Percentiles rank a stretch among this genome's conserved stretches.
Evolutionary conservation across 2,888 invertebrate genomes (phyloP).

Genomic region (Esperia sulphurella): DNA sequence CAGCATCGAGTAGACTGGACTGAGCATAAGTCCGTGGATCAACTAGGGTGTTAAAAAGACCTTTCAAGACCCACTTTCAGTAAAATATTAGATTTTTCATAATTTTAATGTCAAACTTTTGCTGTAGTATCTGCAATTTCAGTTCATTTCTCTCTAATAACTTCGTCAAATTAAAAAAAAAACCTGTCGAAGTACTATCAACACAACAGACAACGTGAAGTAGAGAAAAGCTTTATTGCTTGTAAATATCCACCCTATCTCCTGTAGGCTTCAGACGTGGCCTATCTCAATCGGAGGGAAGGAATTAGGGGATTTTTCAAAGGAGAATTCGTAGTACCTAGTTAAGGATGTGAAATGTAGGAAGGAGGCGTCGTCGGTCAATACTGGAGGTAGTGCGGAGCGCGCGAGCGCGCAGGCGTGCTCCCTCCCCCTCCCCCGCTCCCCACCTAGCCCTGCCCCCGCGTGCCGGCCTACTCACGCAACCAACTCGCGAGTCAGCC

Average conservation of each 20-base stretch:
- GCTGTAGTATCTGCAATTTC: no score
- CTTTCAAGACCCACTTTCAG: no score
- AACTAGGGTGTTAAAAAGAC: no score
- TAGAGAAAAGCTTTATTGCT: slow-evolving; percentile 18
- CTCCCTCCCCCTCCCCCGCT: slow-evolving; percentile 19
- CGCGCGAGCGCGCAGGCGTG: slow-evolving; percentile 59
- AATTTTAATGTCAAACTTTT: no score
- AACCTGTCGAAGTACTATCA: not conserved
- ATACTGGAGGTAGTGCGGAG: slow-evolving; percentile 75
- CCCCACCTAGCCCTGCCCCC: slow-evolving; percentile 33
- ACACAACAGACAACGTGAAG: not conserved
- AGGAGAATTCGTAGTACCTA: slow-evolving; percentile 71
- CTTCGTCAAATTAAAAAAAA: no score
- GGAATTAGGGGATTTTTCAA: slow-evolving; percentile 73
- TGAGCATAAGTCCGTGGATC: no score
- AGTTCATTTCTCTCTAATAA: no score
- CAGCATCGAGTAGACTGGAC: no score
- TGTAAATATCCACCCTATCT: slow-evolving; percentile 31
- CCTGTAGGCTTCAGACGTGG: slow-evolving; percentile 50
- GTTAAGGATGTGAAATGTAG: slow-evolving; percentile 77
- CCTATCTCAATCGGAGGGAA: slow-evolving; percentile 62
- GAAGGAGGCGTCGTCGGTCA: slow-evolving; percentile 78
- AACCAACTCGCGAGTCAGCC: slow-evolving; percentile 70
- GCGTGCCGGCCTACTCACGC: slow-evolving; percentile 58
- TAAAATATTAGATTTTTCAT: no score